Base-by-base conservation (phyloP, 1,140 invertebrate genomes). In the Drosophila sp. region DNA sequence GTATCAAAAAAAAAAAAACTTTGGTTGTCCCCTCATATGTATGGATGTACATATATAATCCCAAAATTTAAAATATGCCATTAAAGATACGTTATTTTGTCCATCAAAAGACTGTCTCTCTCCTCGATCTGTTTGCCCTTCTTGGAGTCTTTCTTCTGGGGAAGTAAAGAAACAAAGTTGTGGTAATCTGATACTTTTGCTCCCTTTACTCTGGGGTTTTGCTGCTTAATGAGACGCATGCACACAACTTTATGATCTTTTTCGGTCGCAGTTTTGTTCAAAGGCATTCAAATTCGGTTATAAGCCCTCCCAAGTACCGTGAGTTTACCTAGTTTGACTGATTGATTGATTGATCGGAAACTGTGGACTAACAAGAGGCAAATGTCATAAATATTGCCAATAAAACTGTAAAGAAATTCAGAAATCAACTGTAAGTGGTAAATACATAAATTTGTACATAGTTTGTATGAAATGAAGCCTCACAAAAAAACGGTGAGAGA, bases 181-280 rank as follows among this genome's bases (percentile, higher is more conserved):
- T 40, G 61, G 90, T 90, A 91, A 91, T 83, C 73, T 72, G 85
- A 91, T 91, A 91, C 68, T 90, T 91, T 91, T 85, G 82, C 80
- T 91, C 79, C 84, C 83, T 80, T 91, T 82, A 62, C 5, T 25
- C 11, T 11, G 1, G 29, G 17, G 5, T 32, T 47, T 47, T 64
- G 68, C 68, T 90, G 90, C 75, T 91, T 91, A 91, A 91, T 91
- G 90, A 91, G 83, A 91, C 90, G 83, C 72, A 90, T 91, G 90
- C 90, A 91, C 90, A 91, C 80, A 91, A 90, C 90, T 91, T 91
- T 91, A 91, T 90, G 90, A 90, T 90, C 82, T 58, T 58, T 35
- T 76, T 73, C 89, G 89, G 79, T 76, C 84, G 80, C 89, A 91
- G 89, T 85, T 91, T 89, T 89, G 89, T 89, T 91, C 72, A 87